Evolutionary conservation across 2,113 vertebrate species (phyloP), one percentile per base, ranked within the genome.

Genomic region (Canis aureus): DNA sequence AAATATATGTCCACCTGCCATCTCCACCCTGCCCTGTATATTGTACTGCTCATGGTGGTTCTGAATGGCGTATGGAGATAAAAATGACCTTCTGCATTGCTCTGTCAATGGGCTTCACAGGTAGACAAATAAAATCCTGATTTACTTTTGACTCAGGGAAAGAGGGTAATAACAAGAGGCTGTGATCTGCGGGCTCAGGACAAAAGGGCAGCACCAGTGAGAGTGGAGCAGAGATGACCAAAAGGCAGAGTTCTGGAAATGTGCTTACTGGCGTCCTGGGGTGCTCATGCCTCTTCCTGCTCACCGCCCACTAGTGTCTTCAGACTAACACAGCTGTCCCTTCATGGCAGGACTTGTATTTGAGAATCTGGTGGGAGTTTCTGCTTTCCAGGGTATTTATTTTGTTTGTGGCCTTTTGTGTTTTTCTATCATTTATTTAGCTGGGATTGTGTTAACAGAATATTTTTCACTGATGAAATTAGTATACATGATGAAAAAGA

Each of bases 241-340:
- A 79, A 60, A 87, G 74, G 64, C 93, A 43, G 79, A 5, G 73
- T 38, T 95, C 95, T 95, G 82, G 91, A 74, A 93, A 90, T 76
- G 73, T 29, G 10, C 35, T 89, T 78, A 89, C 23, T 38, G 55
- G 89, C 43, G 38, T 86, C 92, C 93, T 84, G 60, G 62, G 1
- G 51, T 20, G 78, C 73, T 78, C 2, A 5, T 29, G 66, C 9
- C 32, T 92, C 83, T 89, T 62, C 38, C 8, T 67, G 59, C 80
- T 90, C 13, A 0, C 8, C 53, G 62, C 16, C 85, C 73, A 27
- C 6, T 10, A 32, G 12, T 0, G 53, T 76, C 69, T 67, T n/a
- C 74, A 57, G 83, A 89, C 11, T 57, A 76, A 91, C 74, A 85
- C 92, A 92, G 87, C 95, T 89, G 84, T 89, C 91, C 38, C 95